Evolutionary conservation across 2,888 invertebrate genomes (phyloP).

Genomic region (Luperina nickerlii): DNA sequence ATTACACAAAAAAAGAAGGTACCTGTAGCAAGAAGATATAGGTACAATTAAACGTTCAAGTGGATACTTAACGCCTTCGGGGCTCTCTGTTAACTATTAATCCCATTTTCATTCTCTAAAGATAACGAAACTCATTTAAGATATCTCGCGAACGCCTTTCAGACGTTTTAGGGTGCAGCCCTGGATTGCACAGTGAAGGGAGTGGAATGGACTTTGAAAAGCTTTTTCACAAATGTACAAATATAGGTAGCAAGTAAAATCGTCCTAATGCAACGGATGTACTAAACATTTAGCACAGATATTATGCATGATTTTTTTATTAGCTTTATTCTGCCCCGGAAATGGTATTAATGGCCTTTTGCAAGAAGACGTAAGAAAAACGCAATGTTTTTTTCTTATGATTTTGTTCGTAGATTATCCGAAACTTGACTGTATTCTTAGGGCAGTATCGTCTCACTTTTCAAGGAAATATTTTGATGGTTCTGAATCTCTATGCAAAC

Average conservation of each 20-base stretch:
- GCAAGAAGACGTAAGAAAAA: neutral
- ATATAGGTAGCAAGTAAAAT: slow-evolving; percentile 7
- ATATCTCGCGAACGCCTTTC: slow-evolving; percentile 88
- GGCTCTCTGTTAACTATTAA: slow-evolving; percentile 88
- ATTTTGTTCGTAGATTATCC: neutral
- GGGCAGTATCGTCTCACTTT: neutral
- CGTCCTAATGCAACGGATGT: slow-evolving; percentile 18
- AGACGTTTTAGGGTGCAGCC: slow-evolving; percentile 87
- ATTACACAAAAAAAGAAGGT: neutral
- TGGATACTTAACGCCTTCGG: slow-evolving; percentile 80
- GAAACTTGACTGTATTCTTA: slow-evolving; percentile 4
- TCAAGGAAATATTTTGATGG: slow-evolving; percentile 6
- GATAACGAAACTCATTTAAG: slow-evolving; percentile 90
- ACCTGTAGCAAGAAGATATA: neutral
- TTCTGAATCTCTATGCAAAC: slow-evolving; percentile 66
- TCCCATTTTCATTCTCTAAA: slow-evolving; percentile 87
- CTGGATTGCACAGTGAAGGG: slow-evolving; percentile 70
- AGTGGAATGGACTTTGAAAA: slow-evolving; percentile 65
- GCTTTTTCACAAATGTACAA: slow-evolving; percentile 6
- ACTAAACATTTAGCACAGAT: neutral
- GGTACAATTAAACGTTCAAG: slow-evolving; percentile 68
- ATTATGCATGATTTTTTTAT: slow-evolving; percentile 29
- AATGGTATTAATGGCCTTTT: slow-evolving; percentile 52
- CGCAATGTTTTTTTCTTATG: neutral
- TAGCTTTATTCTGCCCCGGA: slow-evolving; percentile 45